These are phyloP conservation scores for Baryphthengus martii DNA, from an alignment of 2,113 vertebrate species.

Conservation along the genomic window DNA sequence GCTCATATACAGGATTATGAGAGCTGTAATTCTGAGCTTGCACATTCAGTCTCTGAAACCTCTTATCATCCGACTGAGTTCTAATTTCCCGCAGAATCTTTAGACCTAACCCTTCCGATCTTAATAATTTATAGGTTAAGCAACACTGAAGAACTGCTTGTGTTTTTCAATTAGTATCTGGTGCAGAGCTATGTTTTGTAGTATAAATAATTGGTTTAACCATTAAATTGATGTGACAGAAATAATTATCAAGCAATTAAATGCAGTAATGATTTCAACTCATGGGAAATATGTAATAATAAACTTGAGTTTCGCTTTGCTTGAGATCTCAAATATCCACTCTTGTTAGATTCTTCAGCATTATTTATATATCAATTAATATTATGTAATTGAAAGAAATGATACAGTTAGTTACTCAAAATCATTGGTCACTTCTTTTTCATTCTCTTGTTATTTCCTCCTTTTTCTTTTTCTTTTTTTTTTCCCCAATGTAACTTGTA, in stretches of 20 bases:
- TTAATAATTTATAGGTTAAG: conserved; percentile 41
- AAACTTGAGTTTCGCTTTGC: not conserved
- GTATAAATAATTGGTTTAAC: conserved; percentile 73
- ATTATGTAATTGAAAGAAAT: not conserved
- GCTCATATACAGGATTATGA: not conserved
- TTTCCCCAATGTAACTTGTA: not conserved
- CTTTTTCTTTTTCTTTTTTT: not conserved
- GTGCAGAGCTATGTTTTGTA: conserved; percentile 55
- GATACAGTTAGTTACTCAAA: not conserved
- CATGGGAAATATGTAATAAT: conserved; percentile 60
- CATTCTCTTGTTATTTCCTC: not conserved
- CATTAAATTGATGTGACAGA: conserved; percentile 69
- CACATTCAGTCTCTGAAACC: not conserved
- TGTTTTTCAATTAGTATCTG: conserved; percentile 59
- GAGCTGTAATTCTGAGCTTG: not conserved
- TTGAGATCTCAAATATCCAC: not conserved
- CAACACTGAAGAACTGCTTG: not conserved
- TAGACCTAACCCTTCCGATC: not conserved
- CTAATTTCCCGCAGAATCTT: conserved; percentile 11
- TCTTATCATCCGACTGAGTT: not conserved
- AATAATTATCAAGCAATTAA: conserved; percentile 73
- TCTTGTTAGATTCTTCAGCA: not conserved
- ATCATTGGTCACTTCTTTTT: not conserved
- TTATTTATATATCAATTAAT: not conserved
- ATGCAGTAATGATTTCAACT: conserved; percentile 57